These are phyloP conservation scores for Cirrhinus mrigala DNA, from an alignment of 2,797 vertebrate genomes.

Conservation along the genomic window DNA sequence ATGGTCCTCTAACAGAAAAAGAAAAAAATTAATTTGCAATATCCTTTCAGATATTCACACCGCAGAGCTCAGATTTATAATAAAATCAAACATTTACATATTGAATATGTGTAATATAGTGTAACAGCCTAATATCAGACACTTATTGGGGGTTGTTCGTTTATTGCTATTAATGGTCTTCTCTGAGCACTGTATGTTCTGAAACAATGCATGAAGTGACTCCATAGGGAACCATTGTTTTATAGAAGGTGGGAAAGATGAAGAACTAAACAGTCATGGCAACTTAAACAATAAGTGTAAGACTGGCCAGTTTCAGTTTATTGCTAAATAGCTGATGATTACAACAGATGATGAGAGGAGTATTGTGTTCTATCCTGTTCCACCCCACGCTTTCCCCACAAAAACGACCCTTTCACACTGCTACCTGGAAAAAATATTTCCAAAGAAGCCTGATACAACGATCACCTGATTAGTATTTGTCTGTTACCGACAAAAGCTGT, in stretches of 20 bases:
- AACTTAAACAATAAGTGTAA: conserved; percentile 48
- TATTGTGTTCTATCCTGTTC: conserved; percentile 72
- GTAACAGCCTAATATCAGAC: not conserved
- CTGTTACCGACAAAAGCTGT: not conserved
- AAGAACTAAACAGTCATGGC: conserved; percentile 38
- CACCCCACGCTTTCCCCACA: conserved; percentile 50
- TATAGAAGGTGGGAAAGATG: conserved; percentile 30
- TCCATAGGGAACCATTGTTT: conserved; percentile 45
- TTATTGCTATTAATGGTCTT: conserved; percentile 4
- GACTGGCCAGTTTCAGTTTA: conserved; percentile 33
- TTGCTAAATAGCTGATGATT: conserved; percentile 65
- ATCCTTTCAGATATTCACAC: conserved; percentile 61
- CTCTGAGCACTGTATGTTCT: not conserved
- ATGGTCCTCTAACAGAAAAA: conserved; percentile 72
- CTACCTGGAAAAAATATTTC: conserved; percentile 44
- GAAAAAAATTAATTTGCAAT: conserved; percentile 58
- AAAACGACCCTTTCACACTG: conserved; percentile 63
- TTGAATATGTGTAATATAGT: not conserved
- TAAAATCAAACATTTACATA: not conserved
- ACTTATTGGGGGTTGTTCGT: not conserved
- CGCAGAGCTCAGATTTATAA: conserved; percentile 46
- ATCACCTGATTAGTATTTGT: conserved; percentile 22
- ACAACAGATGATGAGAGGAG: conserved; percentile 68
- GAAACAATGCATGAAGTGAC: conserved; percentile 26
- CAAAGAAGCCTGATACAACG: conserved; percentile 22